Percentiles rank a stretch among this genome's conserved stretches.
Evolutionary conservation across 2,888 invertebrate species (phyloP).

Genomic region (Leucozona laternaria): DNA sequence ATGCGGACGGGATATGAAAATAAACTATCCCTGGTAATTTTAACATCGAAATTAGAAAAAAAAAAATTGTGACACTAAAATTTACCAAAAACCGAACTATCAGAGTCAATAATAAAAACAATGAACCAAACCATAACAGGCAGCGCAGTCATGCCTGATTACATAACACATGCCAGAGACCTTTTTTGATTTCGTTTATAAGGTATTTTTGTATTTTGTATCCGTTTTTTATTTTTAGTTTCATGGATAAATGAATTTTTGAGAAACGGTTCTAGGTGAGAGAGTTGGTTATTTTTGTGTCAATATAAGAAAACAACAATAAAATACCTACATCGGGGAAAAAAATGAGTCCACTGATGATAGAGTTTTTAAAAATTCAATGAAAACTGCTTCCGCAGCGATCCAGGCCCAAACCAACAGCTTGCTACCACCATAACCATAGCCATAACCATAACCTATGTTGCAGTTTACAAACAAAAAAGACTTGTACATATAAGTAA

Average conservation of each 20-base stretch:
- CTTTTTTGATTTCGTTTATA: background rate
- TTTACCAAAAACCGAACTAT: slow-evolving; percentile 10
- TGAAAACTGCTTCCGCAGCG: no score
- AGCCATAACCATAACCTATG: no score
- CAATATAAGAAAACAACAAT: background rate
- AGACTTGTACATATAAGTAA: no score
- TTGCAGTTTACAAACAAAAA: no score
- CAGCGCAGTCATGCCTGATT: slow-evolving; percentile 63
- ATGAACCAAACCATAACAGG: slow-evolving; percentile 18
- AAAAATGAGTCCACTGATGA: background rate
- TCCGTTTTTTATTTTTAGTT: background rate
- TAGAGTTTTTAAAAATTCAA: no score
- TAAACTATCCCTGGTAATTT: background rate
- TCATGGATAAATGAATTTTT: slow-evolving; percentile 61
- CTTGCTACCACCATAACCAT: no score
- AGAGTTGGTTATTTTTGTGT: slow-evolving; percentile 3
- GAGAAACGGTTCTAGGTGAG: slow-evolving; percentile 15
- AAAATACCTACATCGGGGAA: background rate
- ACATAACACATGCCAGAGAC: slow-evolving; percentile 45
- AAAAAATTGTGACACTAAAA: slow-evolving; percentile 30
- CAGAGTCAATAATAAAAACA: slow-evolving; percentile 35
- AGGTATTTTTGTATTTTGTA: background rate
- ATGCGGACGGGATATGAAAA: slow-evolving; percentile 1
- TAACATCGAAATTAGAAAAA: background rate
- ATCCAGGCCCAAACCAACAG: no score